Conservation (phyloP, 2,113 vertebrate species). For the Abramis brama region DNA sequence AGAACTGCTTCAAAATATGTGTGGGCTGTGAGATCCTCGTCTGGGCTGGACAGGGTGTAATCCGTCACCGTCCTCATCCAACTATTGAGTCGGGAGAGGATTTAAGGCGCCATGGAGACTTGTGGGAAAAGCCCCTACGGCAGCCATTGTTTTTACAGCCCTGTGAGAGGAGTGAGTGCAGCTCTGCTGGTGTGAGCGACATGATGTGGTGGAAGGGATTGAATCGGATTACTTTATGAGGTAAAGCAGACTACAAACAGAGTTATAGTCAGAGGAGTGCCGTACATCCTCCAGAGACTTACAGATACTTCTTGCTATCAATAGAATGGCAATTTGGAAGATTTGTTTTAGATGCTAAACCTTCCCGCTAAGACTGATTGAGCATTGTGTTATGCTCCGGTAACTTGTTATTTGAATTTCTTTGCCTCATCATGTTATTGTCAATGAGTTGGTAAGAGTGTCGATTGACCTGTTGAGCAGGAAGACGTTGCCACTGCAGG, state of each 20-base stretch:
- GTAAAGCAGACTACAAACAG: neutral
- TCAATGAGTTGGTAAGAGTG: neutral
- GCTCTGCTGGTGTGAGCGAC: slow-evolving; percentile 5
- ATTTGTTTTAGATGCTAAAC: too few relatives aligned
- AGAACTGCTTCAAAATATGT: slow-evolving; percentile 1
- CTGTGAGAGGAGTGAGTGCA: slow-evolving; percentile 7
- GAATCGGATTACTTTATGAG: neutral
- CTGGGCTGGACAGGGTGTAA: slow-evolving; percentile 23
- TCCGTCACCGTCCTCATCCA: slow-evolving; percentile 40
- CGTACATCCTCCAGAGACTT: neutral
- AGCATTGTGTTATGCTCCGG: neutral
- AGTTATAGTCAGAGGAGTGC: neutral
- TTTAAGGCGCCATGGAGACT: slow-evolving; percentile 23
- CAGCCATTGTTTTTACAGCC: slow-evolving; percentile 29
- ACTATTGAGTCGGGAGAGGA: slow-evolving; percentile 29
- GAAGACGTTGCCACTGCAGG: slow-evolving; percentile 93
- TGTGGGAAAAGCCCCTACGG: slow-evolving; percentile 11
- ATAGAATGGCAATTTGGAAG: too few relatives aligned
- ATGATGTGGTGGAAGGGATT: neutral
- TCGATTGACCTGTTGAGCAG: slow-evolving; percentile 86
- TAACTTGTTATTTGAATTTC: neutral
- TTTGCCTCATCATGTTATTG: neutral
- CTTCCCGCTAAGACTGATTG: neutral
- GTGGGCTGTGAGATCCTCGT: slow-evolving; percentile 18
- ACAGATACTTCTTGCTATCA: neutral